Percentiles rank a stretch among this genome's conserved stretches.
Conservation (phyloP, 2,888 invertebrate species). For the Polydrusus pterygomalis region DNA sequence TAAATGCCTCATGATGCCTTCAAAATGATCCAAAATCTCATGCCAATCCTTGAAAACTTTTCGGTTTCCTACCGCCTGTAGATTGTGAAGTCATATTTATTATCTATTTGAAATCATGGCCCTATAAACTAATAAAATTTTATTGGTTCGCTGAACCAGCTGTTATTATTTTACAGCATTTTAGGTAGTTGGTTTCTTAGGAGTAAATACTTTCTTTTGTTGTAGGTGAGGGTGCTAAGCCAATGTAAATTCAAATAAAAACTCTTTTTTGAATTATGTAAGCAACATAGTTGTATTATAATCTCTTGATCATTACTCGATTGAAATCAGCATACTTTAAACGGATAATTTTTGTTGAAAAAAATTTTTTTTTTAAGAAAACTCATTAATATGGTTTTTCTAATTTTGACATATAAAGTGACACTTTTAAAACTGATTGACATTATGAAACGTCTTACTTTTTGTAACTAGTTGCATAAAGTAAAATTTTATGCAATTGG, state of each 20-base stretch:
- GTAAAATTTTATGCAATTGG: no score
- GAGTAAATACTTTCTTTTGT: conserved; percentile 25
- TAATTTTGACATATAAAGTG: no score
- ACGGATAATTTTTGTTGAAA: no score
- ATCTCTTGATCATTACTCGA: no score
- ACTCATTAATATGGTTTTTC: no score
- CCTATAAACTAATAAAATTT: conserved; percentile 55
- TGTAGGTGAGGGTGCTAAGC: neutral
- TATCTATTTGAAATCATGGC: conserved; percentile 17
- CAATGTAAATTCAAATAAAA: neutral
- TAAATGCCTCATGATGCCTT: neutral
- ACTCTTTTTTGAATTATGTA: neutral
- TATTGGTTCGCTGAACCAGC: conserved; percentile 58
- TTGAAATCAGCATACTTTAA: no score
- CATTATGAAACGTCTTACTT: no score
- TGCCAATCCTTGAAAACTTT: neutral
- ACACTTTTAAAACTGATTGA: no score
- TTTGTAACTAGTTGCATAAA: no score
- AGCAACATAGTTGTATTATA: no score
- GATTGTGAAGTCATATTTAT: conserved; percentile 2
- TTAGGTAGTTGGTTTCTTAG: conserved; percentile 17
- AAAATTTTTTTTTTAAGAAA: no score
- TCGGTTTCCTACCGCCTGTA: conserved; percentile 26
- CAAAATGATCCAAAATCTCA: neutral
- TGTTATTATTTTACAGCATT: conserved; percentile 58